These are phyloP conservation scores for Liodrosophila aerea DNA, from an alignment of 2,888 invertebrate genomes.

Conservation along the genomic window DNA sequence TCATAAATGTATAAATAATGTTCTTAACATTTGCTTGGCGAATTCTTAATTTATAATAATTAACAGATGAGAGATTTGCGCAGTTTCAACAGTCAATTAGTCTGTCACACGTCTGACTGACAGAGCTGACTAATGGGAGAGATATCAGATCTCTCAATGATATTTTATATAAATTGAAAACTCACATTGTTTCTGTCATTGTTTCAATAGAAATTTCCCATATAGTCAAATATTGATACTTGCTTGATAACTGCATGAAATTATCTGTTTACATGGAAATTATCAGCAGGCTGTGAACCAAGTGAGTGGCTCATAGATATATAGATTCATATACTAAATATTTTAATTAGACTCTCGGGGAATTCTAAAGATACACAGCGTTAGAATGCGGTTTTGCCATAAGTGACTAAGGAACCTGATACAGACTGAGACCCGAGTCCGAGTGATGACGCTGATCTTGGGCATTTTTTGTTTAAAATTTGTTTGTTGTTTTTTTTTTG, in stretches of 20 bases:
- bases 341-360: constrained; percentile 25
- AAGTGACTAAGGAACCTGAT: constrained; percentile 18
- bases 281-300: constrained; percentile 31
- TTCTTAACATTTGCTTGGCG: too few relatives aligned
- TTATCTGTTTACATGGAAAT: constrained; percentile 22
- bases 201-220: constrained; percentile 10
- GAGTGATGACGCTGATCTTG: constrained; percentile 1
- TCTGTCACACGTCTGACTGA: too few relatives aligned
- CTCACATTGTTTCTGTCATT: constrained; percentile 15
- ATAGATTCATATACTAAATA: constrained; percentile 11
- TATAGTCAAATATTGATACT: constrained; percentile 11
- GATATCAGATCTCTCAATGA: neutral
- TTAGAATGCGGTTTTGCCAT: constrained; percentile 30
- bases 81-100: neutral
- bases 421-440: neutral
- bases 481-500: constrained; percentile 13
- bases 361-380: constrained; percentile 24
- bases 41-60: neutral
- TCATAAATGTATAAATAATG: neutral
- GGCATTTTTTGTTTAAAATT: constrained; percentile 22
- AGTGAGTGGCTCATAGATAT: constrained; percentile 16
- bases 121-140: neutral
- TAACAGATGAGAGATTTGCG: neutral
- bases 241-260: constrained; percentile 17
- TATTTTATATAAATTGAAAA: constrained; percentile 6